Percentiles rank a stretch among this genome's conserved stretches.
These are phyloP conservation scores for Drosophila incognita DNA, from an alignment of 2,888 invertebrate species.

Conservation along the genomic window DNA sequence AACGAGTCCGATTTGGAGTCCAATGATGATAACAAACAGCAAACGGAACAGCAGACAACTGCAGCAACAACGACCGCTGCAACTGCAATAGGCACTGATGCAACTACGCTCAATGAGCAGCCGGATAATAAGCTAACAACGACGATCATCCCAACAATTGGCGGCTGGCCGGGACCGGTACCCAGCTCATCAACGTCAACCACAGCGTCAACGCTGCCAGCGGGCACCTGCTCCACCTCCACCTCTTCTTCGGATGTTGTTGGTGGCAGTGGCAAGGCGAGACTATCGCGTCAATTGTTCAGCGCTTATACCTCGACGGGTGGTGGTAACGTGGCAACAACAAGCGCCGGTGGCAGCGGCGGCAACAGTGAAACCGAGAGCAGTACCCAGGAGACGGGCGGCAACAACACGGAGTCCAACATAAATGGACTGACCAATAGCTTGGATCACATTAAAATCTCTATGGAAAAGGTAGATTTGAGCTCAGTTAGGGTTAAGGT, in stretches of 20 bases:
- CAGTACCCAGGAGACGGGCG: slow-evolving; percentile 62
- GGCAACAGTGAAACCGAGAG: slow-evolving; percentile 61
- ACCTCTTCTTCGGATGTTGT: slow-evolving; percentile 13
- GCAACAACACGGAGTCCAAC: slow-evolving; percentile 65
- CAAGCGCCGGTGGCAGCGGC: slow-evolving; percentile 46
- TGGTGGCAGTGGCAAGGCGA: slow-evolving; percentile 64
- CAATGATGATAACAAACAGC: slow-evolving; percentile 78
- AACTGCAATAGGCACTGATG: slow-evolving; percentile 27
- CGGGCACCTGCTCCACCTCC: neutral
- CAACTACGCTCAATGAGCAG: slow-evolving; percentile 28
- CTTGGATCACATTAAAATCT: slow-evolving; percentile 80
- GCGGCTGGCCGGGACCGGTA: slow-evolving; percentile 66
- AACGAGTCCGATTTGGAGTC: slow-evolving; percentile 85
- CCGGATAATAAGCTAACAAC: slow-evolving; percentile 55
- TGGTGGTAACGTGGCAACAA: slow-evolving; percentile 11
- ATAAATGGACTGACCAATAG: slow-evolving; percentile 80
- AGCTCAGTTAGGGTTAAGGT: neutral
- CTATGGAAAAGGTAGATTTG: slow-evolving; percentile 81
- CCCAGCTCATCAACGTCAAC: slow-evolving; percentile 39
- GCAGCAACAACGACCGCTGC: neutral
- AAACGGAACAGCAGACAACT: slow-evolving; percentile 20
- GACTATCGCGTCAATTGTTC: slow-evolving; percentile 64
- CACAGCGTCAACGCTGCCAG: slow-evolving; percentile 6
- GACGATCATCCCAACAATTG: slow-evolving; percentile 47
- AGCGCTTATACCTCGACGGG: slow-evolving; percentile 52